Percentiles rank a stretch among this genome's conserved stretches.
These are phyloP conservation scores for Plecotus auritus DNA, from an alignment of 2,113 vertebrate species.

Conservation along the genomic window DNA sequence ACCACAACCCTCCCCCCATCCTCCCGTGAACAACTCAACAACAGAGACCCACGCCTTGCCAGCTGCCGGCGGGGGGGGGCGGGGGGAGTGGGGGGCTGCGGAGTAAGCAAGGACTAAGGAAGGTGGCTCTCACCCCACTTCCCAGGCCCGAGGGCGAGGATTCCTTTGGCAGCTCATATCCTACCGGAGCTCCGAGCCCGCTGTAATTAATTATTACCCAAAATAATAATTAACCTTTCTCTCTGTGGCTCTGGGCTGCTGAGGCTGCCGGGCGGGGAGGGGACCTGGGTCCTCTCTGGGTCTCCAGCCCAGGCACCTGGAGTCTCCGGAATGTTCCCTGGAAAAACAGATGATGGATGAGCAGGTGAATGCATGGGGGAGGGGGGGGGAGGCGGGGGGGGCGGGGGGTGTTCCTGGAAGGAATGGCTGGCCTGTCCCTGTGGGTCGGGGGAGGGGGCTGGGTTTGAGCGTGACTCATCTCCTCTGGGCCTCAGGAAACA, in stretches of 20 bases:
- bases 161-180: constrained; percentile 15
- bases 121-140: not conserved
- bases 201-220: constrained; percentile 67
- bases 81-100: not conserved
- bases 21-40: not conserved
- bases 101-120: not conserved
- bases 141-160: not conserved
- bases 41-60: not conserved
- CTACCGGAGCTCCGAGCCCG: not conserved
- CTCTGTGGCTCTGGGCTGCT: not conserved
- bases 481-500: not conserved
- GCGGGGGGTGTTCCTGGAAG: not conserved
- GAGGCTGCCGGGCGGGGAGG: not conserved
- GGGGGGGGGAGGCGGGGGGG: fast-evolving
- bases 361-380: not conserved
- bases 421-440: fast-evolving
- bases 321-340: not conserved
- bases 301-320: not conserved
- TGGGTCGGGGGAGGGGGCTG: not conserved
- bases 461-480: not conserved
- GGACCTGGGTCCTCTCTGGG: not conserved
- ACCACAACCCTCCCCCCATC: too few species aligned
- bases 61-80: not conserved
- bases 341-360: not conserved
- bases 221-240: constrained; percentile 65